Evolutionary conservation across 2,888 invertebrate genomes (phyloP).

Genomic region (Eupithecia subumbrata): DNA sequence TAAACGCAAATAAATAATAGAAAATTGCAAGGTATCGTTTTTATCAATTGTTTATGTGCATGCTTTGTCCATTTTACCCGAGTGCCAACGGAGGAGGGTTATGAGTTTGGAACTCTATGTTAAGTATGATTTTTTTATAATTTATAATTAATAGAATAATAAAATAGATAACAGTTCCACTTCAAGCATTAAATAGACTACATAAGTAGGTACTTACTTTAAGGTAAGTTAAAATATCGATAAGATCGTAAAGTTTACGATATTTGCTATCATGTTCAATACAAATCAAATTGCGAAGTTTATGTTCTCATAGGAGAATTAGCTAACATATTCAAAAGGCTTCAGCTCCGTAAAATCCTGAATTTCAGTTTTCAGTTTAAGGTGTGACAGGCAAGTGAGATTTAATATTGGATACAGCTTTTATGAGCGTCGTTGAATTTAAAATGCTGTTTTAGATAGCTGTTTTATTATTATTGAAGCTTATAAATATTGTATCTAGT

Average conservation of each 20-base stretch:
- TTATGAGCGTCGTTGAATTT: constrained; percentile 12
- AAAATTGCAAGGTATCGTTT: background rate
- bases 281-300: background rate
- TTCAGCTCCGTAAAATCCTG: constrained; percentile 1
- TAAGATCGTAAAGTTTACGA: background rate
- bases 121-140: background rate
- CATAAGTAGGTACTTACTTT: background rate
- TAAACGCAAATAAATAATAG: background rate
- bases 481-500: background rate
- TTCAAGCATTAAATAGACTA: background rate
- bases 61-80: background rate
- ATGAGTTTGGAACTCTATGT: no score
- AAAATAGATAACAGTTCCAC: background rate
- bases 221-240: background rate
- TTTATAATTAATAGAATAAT: no score
- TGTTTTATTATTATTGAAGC: constrained; percentile 1
- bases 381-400: constrained; percentile 3
- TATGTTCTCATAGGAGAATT: background rate
- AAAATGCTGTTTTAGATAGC: constrained; percentile 7
- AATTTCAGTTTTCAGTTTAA: constrained; percentile 2
- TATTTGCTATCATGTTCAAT: background rate
- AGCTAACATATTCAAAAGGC: background rate
- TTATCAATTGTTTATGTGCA: background rate
- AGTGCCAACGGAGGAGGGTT: no score
- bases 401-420: constrained; percentile 1